Evolutionary conservation across 2,888 invertebrate species (phyloP).

Genomic region (Chymomyza procnemis): DNA sequence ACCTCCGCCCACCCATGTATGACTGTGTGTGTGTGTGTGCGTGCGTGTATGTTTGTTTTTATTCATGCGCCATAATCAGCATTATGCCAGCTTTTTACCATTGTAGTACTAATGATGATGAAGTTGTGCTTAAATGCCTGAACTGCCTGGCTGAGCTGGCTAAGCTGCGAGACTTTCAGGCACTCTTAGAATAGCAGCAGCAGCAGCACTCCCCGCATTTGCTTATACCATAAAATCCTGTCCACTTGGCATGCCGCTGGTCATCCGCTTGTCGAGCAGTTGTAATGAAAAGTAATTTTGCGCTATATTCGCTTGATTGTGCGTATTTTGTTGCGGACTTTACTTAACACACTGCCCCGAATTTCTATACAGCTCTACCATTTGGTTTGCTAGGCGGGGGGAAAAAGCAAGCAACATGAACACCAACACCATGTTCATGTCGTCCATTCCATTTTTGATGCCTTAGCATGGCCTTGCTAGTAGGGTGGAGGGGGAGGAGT

Average conservation of each 20-base stretch:
- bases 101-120: slow-evolving; percentile 67
- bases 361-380: not conserved
- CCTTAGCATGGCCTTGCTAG: too few relatives aligned
- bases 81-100: slow-evolving; percentile 57
- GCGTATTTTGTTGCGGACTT: slow-evolving; percentile 58
- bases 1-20: slow-evolving; percentile 18
- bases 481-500: too few relatives aligned
- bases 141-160: slow-evolving; percentile 45
- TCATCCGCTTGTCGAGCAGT: slow-evolving; percentile 45
- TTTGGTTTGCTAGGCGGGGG: not conserved
- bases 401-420: too few relatives aligned
- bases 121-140: slow-evolving; percentile 66
- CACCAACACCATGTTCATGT: not conserved
- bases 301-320: slow-evolving; percentile 63
- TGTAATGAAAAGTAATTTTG: slow-evolving; percentile 69
- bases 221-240: not conserved
- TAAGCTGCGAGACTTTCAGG: slow-evolving; percentile 13
- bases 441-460: not conserved
- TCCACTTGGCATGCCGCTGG: slow-evolving; percentile 50
- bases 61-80: slow-evolving; percentile 66
- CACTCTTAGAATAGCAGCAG: not conserved
- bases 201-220: not conserved
- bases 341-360: slow-evolving; percentile 20
- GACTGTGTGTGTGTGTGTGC: slow-evolving; percentile 23
- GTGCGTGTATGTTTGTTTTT: slow-evolving; percentile 32